Evolutionary conservation across 2,888 invertebrate species (phyloP).

Genomic region (Lepidonotus clava): DNA sequence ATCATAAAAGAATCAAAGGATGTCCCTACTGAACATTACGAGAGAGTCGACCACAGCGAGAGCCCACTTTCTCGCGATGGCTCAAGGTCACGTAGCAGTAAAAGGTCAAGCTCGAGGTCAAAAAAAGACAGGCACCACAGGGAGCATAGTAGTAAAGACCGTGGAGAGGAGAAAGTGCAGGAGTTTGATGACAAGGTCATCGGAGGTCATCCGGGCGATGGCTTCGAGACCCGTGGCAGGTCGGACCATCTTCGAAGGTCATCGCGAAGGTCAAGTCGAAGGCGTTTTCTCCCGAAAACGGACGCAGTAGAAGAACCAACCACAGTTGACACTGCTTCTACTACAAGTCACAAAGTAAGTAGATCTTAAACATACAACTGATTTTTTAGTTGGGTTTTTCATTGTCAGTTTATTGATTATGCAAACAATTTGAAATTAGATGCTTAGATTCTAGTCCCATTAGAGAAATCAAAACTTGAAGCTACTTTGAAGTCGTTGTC

Average conservation of each 20-base stretch:
- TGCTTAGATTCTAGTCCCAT: no score
- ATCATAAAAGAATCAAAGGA: background rate
- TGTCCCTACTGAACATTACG: background rate
- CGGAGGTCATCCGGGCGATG: conserved; percentile 35
- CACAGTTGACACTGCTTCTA: background rate
- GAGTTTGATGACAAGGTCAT: conserved; percentile 36
- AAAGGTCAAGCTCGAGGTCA: conserved; percentile 24
- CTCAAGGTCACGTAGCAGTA: conserved; percentile 22
- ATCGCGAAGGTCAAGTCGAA: conserved; percentile 32
- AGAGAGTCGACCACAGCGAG: background rate
- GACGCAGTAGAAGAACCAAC: background rate
- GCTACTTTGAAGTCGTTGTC: no score
- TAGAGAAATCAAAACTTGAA: no score
- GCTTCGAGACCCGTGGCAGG: background rate
- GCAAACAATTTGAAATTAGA: no score
- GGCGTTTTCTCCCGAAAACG: conserved; percentile 5
- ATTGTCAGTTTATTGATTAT: no score
- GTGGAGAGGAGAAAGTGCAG: background rate
- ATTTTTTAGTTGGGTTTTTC: no score
- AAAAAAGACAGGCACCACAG: background rate
- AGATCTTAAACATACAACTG: no score
- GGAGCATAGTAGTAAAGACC: background rate
- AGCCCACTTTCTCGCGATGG: background rate
- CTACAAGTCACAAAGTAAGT: background rate
- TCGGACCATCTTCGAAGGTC: conserved; percentile 27